These are phyloP conservation scores for Ephialtes manifestator DNA, from an alignment of 2,888 invertebrate genomes.

Conservation along the genomic window DNA sequence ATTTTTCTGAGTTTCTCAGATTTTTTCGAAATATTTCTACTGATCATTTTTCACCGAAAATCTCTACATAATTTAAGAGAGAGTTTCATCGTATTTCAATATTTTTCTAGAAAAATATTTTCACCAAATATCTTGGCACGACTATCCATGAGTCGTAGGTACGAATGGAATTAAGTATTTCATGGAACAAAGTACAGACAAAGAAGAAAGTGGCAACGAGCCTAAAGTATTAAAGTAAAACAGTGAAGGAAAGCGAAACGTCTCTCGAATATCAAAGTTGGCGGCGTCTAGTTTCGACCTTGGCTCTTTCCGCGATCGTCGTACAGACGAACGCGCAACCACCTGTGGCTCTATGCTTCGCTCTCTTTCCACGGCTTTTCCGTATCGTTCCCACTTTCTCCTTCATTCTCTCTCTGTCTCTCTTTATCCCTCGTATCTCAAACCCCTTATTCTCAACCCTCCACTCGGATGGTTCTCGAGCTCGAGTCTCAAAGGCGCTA, in stretches of 20 bases:
- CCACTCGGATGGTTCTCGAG: slow-evolving; percentile 20
- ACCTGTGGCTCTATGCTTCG: slow-evolving; percentile 65
- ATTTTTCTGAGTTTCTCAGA: too few species aligned
- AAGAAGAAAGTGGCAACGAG: slow-evolving; percentile 1
- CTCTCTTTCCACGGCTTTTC: slow-evolving; percentile 46
- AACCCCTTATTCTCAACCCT: slow-evolving; percentile 27
- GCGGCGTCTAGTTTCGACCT: slow-evolving; percentile 35
- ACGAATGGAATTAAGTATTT: not conserved
- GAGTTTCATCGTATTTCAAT: too few species aligned
- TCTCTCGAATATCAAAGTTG: slow-evolving; percentile 38
- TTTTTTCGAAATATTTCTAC: too few species aligned
- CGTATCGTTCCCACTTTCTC: slow-evolving; percentile 15
- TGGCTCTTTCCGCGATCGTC: slow-evolving; percentile 43
- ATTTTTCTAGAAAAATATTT: too few species aligned
- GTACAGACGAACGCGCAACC: slow-evolving; percentile 58
- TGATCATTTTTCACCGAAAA: too few species aligned
- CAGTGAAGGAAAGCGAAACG: slow-evolving; percentile 7
- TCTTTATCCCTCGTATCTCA: slow-evolving; percentile 43
- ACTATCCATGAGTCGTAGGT: not conserved
- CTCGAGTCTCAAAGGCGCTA: slow-evolving; percentile 43
- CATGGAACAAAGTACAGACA: not conserved
- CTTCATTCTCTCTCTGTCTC: slow-evolving; percentile 7
- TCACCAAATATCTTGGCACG: too few species aligned
- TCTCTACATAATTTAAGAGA: too few species aligned
- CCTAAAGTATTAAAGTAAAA: slow-evolving; percentile 18